These are phyloP conservation scores for Embiotoca jacksoni DNA, from an alignment of 2,113 vertebrate genomes.

Conservation along the genomic window DNA sequence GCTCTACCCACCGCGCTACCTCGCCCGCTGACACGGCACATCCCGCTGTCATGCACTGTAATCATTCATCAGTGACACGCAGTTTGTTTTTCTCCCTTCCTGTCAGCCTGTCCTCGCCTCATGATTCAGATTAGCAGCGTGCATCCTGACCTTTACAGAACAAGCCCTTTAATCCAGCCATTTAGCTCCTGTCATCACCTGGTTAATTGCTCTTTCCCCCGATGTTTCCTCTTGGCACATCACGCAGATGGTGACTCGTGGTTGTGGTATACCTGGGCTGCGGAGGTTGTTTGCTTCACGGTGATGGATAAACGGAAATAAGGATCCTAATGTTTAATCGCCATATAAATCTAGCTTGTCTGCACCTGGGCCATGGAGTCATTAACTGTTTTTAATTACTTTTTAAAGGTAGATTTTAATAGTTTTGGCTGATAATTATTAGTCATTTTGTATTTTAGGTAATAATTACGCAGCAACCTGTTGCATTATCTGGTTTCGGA, in stretches of 20 bases:
- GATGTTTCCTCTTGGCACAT: conserved; percentile 76
- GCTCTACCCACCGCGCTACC: background rate
- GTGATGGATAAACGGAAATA: conserved; percentile 67
- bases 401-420: background rate
- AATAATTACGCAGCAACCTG: background rate
- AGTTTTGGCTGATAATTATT: background rate
- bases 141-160: conserved; percentile 78
- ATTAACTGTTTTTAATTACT: conserved; percentile 26
- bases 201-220: conserved; percentile 75
- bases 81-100: conserved; percentile 75
- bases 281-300: conserved; percentile 53
- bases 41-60: conserved; percentile 64
- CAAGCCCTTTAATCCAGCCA: conserved; percentile 81
- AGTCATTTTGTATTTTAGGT: background rate
- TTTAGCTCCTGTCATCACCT: conserved; percentile 80
- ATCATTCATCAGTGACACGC: conserved; percentile 69
- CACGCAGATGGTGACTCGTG: conserved; percentile 59
- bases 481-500: background rate
- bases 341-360: conserved; percentile 3
- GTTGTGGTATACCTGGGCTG: conserved; percentile 55
- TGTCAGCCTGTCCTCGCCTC: conserved; percentile 80
- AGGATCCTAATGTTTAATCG: conserved; percentile 38
- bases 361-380: conserved; percentile 9
- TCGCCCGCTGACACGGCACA: conserved; percentile 37
- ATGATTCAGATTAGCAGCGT: conserved; percentile 79